phyloP scores from a whole-genome alignment of 2,797 vertebrate species.

The Macroramphosus scolopax region DNA sequence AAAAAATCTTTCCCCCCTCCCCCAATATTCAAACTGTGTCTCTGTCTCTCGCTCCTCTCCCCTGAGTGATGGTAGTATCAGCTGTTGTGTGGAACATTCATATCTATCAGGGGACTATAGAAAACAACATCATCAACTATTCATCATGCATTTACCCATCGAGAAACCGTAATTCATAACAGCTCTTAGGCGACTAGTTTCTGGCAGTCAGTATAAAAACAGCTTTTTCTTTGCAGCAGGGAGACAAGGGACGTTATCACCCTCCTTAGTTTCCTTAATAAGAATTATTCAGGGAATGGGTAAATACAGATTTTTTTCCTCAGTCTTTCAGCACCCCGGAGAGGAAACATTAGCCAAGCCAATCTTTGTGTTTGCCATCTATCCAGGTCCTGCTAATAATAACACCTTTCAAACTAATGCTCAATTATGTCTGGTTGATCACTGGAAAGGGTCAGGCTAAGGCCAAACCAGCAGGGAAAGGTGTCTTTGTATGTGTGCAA shows the following conservation, averaged over 20 bases:
- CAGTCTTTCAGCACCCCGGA: conserved; percentile 15
- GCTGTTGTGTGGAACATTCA: conserved; percentile 25
- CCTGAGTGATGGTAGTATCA: conserved; percentile 32
- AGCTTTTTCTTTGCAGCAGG: conserved; percentile 1
- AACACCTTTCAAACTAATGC: conserved; percentile 38
- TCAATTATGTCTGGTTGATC: conserved; percentile 48
- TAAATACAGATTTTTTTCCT: background rate
- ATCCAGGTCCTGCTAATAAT: conserved; percentile 36
- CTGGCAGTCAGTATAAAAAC: conserved; percentile 14
- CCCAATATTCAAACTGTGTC: background rate
- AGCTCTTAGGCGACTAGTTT: conserved; percentile 13
- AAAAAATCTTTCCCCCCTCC: background rate
- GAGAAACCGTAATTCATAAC: conserved; percentile 13
- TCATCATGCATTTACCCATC: conserved; percentile 23
- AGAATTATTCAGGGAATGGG: conserved; percentile 5
- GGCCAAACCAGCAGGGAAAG: conserved; percentile 41
- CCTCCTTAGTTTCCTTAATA: conserved; percentile 4
- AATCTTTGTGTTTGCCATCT: conserved; percentile 32
- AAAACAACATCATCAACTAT: conserved; percentile 41
- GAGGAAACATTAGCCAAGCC: conserved; percentile 21
- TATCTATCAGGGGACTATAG: conserved; percentile 27
- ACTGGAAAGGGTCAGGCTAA: conserved; percentile 35
- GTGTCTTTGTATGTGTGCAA: conserved; percentile 6
- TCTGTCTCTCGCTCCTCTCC: too few species aligned
- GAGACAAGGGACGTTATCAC: too few species aligned